Base-by-base conservation (phyloP, 2,797 vertebrate genomes). In the Rhabdomys pumilio region DNA sequence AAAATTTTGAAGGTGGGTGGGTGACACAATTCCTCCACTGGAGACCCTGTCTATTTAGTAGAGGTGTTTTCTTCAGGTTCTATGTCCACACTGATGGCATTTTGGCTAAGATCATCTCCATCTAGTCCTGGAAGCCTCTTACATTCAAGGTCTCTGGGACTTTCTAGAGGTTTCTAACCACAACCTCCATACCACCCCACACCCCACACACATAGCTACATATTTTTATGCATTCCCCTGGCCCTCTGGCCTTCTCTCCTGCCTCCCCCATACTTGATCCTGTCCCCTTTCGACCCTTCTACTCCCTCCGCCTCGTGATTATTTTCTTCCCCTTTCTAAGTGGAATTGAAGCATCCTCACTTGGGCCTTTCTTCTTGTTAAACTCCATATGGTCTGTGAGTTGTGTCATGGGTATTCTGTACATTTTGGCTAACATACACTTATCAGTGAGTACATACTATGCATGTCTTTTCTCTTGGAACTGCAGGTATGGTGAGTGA, bases 201-300 rank as follows among this genome's bases (percentile, higher is more conserved):
- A 24, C 1, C 61, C 29, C 61, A 55, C 57, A 59, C 17, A 61
- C 29, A 34, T 1, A 19, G 34, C 67, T 69, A 6, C 67, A 69
- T 69, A 69, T 69, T 69, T 69, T 7, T 8, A 19, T 69, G 34
- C 17, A n/a, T n/a, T n/a, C 67, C 19, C 67, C 34, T 69, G 67
- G 34, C 67, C 34, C 67, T 19, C 67, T n/a, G 34, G 14, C 34
- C 67, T n/a, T n/a, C 15, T 19, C 67, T n/a, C 67, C 67, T 69
- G 15, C 15, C 15, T 19, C 15, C 2, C 67, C 15, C 15, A 69
- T 19, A 69, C 15, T 15, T n/a, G 67, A 19, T n/a, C 34, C 15
- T 69, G 67, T 1, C 1, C 13, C 13, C 3, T 69, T 69, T 9
- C 6, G 3, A 7, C 34, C 6, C 15, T 15, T n/a, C 15, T 7